A percentile compares a stretch with the other conserved stretches of the same genome.
phyloP scores from a whole-genome alignment of 2,888 invertebrate genomes.

The Nymphalis c-album region DNA sequence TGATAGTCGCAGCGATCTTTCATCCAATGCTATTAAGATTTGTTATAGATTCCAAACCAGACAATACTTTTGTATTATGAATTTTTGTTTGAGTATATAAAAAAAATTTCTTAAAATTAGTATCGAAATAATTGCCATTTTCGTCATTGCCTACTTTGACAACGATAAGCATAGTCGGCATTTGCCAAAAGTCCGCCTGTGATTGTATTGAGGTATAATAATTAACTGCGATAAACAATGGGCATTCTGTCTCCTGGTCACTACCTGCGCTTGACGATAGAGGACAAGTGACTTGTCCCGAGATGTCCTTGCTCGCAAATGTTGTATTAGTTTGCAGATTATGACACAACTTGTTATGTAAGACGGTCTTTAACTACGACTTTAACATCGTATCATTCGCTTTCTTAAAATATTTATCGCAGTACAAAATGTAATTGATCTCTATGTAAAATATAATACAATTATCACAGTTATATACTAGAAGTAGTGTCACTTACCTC shows the following conservation, averaged over 20 bases:
- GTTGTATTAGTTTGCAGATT: constrained; percentile 55
- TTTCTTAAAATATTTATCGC: too few species aligned
- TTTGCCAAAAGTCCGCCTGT: constrained; percentile 56
- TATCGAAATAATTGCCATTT: constrained; percentile 21
- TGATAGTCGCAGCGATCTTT: constrained; percentile 67
- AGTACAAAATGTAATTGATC: too few species aligned
- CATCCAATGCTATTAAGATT: constrained; percentile 53
- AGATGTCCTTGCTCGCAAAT: constrained; percentile 67
- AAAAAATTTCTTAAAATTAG: neutral
- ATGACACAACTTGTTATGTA: constrained; percentile 41
- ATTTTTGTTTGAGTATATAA: constrained; percentile 30
- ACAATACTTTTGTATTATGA: constrained; percentile 15
- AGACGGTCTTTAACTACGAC: constrained; percentile 12
- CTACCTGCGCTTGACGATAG: constrained; percentile 78
- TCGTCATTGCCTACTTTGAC: constrained; percentile 49
- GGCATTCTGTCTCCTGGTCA: constrained; percentile 75
- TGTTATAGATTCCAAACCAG: constrained; percentile 8
- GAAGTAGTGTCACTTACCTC: constrained; percentile 3
- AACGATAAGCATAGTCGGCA: constrained; percentile 43
- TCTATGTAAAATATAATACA: too few species aligned
- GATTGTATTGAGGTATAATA: constrained; percentile 75
- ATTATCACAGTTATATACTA: neutral
- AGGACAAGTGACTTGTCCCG: constrained; percentile 74
- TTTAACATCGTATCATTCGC: too few species aligned
- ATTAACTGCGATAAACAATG: constrained; percentile 80